phyloP scores from a whole-genome alignment of 2,797 vertebrate genomes.

The Pampus argenteus region DNA sequence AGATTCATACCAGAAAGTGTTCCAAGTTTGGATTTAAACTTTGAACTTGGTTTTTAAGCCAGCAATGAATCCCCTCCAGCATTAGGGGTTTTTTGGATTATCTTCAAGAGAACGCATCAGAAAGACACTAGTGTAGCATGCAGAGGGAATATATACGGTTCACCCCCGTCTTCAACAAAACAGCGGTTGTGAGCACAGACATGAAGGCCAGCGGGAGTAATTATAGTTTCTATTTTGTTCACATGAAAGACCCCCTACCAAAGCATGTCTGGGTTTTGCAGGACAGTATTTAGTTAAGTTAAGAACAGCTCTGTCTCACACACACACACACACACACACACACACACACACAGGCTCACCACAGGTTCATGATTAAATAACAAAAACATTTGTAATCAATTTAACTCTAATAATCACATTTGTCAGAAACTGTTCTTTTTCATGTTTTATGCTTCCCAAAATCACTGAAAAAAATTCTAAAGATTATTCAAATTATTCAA shows the following conservation, averaged over 20 bases:
- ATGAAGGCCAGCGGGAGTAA: constrained; percentile 9
- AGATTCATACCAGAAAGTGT: constrained; percentile 42
- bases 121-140: constrained; percentile 44
- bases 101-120: constrained; percentile 61
- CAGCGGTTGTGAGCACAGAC: constrained; percentile 12
- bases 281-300: background rate
- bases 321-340: background rate
- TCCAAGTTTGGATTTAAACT: constrained; percentile 61
- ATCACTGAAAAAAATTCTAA: no score
- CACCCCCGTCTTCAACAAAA: constrained; percentile 49
- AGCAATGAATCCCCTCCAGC: constrained; percentile 57
- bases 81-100: constrained; percentile 67
- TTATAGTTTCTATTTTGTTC: constrained; percentile 25
- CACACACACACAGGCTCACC: background rate
- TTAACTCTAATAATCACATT: no score
- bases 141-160: constrained; percentile 49
- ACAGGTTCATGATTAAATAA: background rate
- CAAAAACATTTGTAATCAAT: background rate
- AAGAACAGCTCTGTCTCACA: background rate
- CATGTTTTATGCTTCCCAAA: no score
- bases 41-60: constrained; percentile 55
- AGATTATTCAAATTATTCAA: no score
- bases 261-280: background rate
- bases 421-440: no score
- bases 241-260: background rate